Evolutionary conservation across 2,113 vertebrate species (phyloP).

Genomic region (Jaculus jaculus): DNA sequence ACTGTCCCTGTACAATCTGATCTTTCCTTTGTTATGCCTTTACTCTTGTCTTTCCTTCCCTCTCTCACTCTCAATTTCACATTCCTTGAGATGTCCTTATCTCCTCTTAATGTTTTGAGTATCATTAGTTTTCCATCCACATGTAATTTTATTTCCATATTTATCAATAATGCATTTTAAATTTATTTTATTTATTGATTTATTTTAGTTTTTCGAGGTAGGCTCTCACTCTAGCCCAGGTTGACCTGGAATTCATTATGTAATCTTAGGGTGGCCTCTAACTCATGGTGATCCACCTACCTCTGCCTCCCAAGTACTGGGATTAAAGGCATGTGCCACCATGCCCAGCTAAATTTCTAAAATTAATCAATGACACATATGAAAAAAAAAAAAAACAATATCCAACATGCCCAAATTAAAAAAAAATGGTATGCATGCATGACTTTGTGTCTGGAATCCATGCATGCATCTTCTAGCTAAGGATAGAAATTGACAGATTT

Average conservation of each 20-base stretch:
- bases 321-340: too few relatives aligned
- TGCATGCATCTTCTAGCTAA: neutral
- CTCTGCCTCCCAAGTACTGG: too few relatives aligned
- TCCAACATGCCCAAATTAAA: neutral
- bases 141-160: neutral
- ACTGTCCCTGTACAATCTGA: neutral
- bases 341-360: too few relatives aligned
- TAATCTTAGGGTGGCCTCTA: too few relatives aligned
- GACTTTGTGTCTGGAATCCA: constrained; percentile 30
- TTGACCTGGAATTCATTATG: too few relatives aligned
- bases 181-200: too few relatives aligned
- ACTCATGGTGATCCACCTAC: too few relatives aligned
- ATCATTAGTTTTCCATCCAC: neutral
- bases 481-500: constrained; percentile 18
- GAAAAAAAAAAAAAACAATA: neutral
- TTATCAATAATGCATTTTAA: neutral
- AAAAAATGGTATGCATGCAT: neutral
- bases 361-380: neutral
- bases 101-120: neutral
- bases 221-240: too few relatives aligned
- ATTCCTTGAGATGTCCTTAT: neutral
- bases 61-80: neutral
- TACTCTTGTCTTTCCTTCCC: neutral
- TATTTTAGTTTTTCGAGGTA: too few relatives aligned
- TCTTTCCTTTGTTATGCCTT: neutral